Conservation (phyloP, 2,797 vertebrate genomes). For the Mus caroli region DNA sequence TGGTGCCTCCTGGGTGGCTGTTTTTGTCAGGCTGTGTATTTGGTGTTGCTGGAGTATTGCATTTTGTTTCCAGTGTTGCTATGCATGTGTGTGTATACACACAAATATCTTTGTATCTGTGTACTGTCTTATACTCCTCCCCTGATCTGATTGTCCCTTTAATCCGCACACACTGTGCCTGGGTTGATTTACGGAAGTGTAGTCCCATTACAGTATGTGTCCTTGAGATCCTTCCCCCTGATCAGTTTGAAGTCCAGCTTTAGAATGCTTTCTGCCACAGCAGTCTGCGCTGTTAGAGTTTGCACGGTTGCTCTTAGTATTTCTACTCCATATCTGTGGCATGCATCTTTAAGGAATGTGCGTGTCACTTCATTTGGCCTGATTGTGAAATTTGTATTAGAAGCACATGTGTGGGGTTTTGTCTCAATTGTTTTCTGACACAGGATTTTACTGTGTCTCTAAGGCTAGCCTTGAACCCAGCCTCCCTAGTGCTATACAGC, state of each 20-base stretch:
- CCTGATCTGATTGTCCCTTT: neutral
- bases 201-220: neutral
- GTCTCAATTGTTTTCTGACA: neutral
- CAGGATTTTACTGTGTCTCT: neutral
- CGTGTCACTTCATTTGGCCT: neutral
- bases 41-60: neutral
- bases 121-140: neutral
- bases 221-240: neutral
- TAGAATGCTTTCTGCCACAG: neutral
- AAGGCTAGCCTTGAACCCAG: neutral
- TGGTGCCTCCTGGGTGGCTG: neutral
- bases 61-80: neutral
- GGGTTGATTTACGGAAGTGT: conserved; percentile 5
- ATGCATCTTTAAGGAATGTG: neutral
- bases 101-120: neutral
- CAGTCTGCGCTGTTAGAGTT: neutral
- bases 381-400: neutral
- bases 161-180: neutral
- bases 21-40: neutral
- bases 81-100: fast-evolving
- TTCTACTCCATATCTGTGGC: neutral
- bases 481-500: neutral
- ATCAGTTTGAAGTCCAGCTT: neutral
- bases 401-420: neutral
- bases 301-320: conserved; percentile 11